These are phyloP conservation scores for Leucopsar rothschildi DNA, from an alignment of 2,113 vertebrate genomes.

Conservation along the genomic window DNA sequence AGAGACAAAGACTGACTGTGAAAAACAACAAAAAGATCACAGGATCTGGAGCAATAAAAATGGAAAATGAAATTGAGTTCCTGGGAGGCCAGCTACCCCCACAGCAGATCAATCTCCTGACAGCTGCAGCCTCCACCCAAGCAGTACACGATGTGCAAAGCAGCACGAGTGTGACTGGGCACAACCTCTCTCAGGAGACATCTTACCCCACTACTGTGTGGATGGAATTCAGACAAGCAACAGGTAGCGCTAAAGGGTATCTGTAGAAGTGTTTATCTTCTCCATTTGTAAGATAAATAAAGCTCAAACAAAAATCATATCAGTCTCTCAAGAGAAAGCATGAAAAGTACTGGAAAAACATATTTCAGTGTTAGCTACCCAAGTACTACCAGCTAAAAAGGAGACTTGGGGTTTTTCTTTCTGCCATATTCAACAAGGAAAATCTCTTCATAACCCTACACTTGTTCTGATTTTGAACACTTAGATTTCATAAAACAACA, in stretches of 20 bases:
- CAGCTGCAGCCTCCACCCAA: not conserved
- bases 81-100: not conserved
- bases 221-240: not conserved
- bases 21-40: not conserved
- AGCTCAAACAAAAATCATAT: not conserved
- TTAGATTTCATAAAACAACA: not conserved
- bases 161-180: not conserved
- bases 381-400: not conserved
- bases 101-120: not conserved
- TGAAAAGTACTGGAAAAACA: not conserved
- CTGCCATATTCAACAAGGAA: not conserved
- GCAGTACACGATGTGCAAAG: rapidly evolving
- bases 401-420: not conserved
- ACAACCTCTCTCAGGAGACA: not conserved
- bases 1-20: not conserved
- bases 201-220: not conserved
- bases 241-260: not conserved
- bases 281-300: not conserved
- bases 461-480: not conserved
- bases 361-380: not conserved
- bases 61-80: not conserved
- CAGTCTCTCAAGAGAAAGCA: not conserved
- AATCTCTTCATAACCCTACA: not conserved
- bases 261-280: not conserved
- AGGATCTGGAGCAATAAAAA: not conserved